A percentile compares a stretch with the other conserved stretches of the same genome.
Evolutionary conservation across 2,797 vertebrate genomes (phyloP).

Genomic region (Potorous gilbertii): DNA sequence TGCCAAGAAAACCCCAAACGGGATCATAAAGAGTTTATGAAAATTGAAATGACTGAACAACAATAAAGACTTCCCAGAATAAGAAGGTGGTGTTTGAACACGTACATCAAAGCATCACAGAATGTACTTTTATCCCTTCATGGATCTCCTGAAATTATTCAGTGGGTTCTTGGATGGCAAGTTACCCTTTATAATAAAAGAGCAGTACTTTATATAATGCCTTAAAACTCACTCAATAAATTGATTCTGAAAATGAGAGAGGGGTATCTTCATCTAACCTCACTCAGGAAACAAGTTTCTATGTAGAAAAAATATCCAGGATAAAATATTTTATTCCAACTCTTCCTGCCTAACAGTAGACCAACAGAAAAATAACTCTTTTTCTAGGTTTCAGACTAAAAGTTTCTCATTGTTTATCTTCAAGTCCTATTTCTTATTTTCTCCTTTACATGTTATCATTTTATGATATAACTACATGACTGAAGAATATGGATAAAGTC

Average conservation of each 20-base stretch:
- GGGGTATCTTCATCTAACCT: neutral
- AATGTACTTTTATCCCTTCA: neutral
- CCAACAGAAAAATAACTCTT: conserved; percentile 20
- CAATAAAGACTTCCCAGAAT: neutral
- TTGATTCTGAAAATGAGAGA: neutral
- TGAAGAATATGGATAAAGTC: neutral
- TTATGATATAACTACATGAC: conserved; percentile 27
- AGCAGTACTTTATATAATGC: neutral
- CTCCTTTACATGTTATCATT: conserved; percentile 17
- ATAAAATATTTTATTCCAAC: neutral
- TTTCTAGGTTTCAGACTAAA: conserved; percentile 4
- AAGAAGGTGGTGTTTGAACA: neutral
- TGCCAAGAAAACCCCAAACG: neutral
- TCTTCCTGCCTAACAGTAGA: neutral
- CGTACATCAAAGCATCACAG: neutral
- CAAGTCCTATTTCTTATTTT: neutral
- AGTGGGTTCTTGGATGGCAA: neutral
- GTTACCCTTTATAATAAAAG: conserved; percentile 14
- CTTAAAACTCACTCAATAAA: neutral
- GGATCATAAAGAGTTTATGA: neutral
- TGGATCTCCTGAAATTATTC: neutral
- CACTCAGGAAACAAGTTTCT: neutral
- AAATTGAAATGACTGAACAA: neutral
- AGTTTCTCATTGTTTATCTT: neutral
- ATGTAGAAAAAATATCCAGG: neutral